A percentile compares a stretch with the other conserved stretches of the same genome.
Conservation (phyloP, 2,113 vertebrate species). For the Rhadina sibilatrix region DNA sequence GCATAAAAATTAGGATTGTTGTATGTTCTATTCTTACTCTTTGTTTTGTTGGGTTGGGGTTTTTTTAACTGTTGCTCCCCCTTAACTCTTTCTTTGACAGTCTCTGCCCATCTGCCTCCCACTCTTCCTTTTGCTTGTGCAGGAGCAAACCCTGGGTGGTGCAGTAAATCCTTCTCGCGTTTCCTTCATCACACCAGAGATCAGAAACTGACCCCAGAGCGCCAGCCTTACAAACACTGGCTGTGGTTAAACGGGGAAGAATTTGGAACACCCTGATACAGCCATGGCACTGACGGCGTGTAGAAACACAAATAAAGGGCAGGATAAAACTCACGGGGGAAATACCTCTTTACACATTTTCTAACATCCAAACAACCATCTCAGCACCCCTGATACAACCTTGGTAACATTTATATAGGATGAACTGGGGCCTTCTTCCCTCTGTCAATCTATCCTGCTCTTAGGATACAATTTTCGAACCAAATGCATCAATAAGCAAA, state of each 20-base stretch:
- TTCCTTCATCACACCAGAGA: not conserved
- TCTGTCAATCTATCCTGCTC: not conserved
- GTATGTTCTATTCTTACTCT: not conserved
- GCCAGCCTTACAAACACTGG: not conserved
- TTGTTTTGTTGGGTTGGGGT: not conserved
- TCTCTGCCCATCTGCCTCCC: not conserved
- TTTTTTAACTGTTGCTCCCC: not conserved
- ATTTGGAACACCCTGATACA: not conserved
- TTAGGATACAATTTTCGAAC: not conserved
- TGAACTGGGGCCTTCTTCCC: not conserved
- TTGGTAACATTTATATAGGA: not conserved
- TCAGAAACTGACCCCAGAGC: not conserved
- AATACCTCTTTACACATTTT: not conserved
- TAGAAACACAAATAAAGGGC: not conserved
- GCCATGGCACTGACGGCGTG: not conserved
- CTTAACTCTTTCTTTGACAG: not conserved
- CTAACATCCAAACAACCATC: not conserved
- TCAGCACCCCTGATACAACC: not conserved
- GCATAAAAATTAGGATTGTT: not conserved
- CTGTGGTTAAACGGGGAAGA: not conserved
- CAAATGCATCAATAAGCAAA: not conserved
- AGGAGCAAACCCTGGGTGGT: not conserved
- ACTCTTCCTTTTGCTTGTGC: not conserved
- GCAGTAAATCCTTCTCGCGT: not conserved
- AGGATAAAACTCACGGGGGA: not conserved